Evolutionary conservation across 2,888 invertebrate genomes (phyloP), one percentile per base, ranked within the genome.

Genomic region (Agonum fuliginosum): DNA sequence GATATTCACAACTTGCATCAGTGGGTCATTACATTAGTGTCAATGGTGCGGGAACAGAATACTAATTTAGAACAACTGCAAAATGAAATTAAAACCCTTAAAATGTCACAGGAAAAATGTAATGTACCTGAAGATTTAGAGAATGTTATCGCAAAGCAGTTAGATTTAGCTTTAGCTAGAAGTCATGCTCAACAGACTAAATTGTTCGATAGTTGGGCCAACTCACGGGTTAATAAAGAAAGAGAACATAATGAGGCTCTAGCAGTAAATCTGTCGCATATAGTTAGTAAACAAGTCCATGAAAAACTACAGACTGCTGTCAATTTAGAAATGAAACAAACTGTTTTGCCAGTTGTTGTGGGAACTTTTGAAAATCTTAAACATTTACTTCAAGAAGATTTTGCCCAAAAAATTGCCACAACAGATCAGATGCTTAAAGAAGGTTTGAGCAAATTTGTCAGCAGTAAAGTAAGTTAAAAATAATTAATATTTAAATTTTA

Each of bases 391-490:
- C 93, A 94, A 83, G 86, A 89, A 81, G 95, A 95, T 84, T 89
- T 95, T 79, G 90, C 92, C 34, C 90, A 91, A 86, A 94, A 93
- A 88, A 89, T 94, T 80, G 89, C 90, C 81, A 91, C 91, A 80
- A 93, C 94, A 74, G 96, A 96, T 87, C 87, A 90, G 62, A 88
- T 94, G 81, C 87, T 97, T 46, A 91, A 93, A 79, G 95, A 96
- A 72, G 95, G 94, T 85, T 92, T 97, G 79, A 89, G 91, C 20
- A 95, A 95, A 83, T 89, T 96, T 54, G 91, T 95, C 83, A 91
- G 90, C 82, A 95, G 94, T 85, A 94, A 95, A 90, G 95, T 94
- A 84, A 83, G 85, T 81, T 27, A 10, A 10, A 2, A 12, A 34
- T 67, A 46, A 3, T 8, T 19, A 10, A 27, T 14, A 10, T 12